Conservation (phyloP, 2,113 vertebrate genomes). For the Acrocephalus kingi region DNA sequence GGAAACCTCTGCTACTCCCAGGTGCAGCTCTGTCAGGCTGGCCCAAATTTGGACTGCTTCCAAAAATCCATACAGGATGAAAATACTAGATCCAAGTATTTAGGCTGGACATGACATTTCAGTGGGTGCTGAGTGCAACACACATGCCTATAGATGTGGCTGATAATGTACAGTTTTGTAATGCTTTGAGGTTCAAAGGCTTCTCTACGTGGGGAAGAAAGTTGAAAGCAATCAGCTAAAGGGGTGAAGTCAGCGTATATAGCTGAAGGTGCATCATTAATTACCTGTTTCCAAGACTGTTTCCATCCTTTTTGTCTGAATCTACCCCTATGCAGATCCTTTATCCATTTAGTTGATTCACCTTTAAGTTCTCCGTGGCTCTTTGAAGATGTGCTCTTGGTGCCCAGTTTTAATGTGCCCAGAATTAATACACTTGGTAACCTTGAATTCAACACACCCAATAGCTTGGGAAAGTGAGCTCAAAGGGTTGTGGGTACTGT, state of each 20-base stretch:
- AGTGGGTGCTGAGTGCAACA: not conserved
- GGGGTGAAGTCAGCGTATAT: not conserved
- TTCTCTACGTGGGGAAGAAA: not conserved
- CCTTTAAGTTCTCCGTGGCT: not conserved
- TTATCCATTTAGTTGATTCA: not conserved
- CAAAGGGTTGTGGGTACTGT: constrained; percentile 16
- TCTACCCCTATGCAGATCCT: not conserved
- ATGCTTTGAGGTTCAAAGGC: constrained; percentile 15
- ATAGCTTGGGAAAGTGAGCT: constrained; percentile 38
- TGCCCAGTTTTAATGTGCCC: not conserved
- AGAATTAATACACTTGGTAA: not conserved
- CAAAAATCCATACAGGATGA: not conserved
- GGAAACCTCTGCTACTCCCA: not conserved
- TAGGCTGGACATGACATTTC: not conserved
- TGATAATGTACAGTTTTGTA: not conserved
- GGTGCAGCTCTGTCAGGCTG: not conserved
- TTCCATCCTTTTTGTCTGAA: constrained; percentile 10
- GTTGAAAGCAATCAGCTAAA: not conserved
- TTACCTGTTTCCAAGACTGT: not conserved
- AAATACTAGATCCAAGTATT: not conserved
- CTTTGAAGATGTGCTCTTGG: not conserved
- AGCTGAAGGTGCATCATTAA: not conserved
- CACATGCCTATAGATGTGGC: rapidly evolving
- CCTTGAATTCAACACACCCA: constrained; percentile 9
- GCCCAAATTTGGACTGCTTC: not conserved